A percentile compares a stretch with the other conserved stretches of the same genome.
These are phyloP conservation scores for Lagocephalus sceleratus DNA, from an alignment of 2,797 vertebrate species.

Conservation along the genomic window DNA sequence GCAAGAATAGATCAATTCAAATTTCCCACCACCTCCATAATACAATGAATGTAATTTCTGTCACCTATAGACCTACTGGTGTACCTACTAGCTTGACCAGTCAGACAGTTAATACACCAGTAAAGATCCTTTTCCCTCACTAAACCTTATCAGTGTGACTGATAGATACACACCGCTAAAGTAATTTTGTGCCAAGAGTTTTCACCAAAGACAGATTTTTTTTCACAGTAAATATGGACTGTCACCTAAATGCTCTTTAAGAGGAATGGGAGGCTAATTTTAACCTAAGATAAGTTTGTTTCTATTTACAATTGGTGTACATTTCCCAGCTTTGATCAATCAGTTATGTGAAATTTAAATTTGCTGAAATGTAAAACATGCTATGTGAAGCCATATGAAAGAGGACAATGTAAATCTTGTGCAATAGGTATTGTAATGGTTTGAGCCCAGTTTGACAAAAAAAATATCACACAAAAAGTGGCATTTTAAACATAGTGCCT, in stretches of 20 bases:
- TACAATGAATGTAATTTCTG: too few relatives aligned
- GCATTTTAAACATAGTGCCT: slow-evolving; percentile 82
- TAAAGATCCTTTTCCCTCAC: too few relatives aligned
- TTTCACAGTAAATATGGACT: slow-evolving; percentile 38
- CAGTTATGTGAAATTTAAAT: slow-evolving; percentile 54
- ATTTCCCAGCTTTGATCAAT: slow-evolving; percentile 63
- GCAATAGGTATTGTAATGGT: slow-evolving; percentile 61
- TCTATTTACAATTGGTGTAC: slow-evolving; percentile 55
- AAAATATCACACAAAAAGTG: slow-evolving; percentile 48
- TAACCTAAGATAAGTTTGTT: slow-evolving; percentile 43
- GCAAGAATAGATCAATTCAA: too few relatives aligned
- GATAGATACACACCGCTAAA: slow-evolving; percentile 46
- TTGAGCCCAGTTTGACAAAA: slow-evolving; percentile 56
- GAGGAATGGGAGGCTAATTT: slow-evolving; percentile 39
- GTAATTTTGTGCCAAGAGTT: slow-evolving; percentile 63
- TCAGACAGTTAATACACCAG: too few relatives aligned
- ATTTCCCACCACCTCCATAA: too few relatives aligned
- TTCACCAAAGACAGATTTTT: slow-evolving; percentile 69
- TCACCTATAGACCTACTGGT: too few relatives aligned
- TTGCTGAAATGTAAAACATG: slow-evolving; percentile 41
- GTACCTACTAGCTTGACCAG: too few relatives aligned
- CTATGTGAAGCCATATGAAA: slow-evolving; percentile 68
- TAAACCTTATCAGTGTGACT: slow-evolving; percentile 2
- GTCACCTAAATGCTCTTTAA: slow-evolving; percentile 48
- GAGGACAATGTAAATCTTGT: slow-evolving; percentile 53